Evolutionary conservation across 2,888 invertebrate species (phyloP).

Genomic region (Sthenelais limicola): DNA sequence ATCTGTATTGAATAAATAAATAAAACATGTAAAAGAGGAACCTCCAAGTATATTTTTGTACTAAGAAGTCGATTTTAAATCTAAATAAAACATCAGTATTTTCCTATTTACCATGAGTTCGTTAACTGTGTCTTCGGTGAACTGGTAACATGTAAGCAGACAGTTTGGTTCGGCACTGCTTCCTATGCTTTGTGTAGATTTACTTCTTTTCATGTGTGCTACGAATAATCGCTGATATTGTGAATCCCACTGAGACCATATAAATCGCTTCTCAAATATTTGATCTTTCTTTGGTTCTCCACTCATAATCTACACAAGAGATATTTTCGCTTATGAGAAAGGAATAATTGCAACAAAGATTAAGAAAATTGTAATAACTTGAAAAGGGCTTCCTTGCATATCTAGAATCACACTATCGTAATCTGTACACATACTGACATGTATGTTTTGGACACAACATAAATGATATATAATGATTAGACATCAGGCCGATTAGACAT

Average conservation of each 20-base stretch:
- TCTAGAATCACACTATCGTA: too few relatives aligned
- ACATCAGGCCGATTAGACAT: not conserved
- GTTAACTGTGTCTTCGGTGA: constrained; percentile 26
- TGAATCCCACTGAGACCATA: constrained; percentile 67
- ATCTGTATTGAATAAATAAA: constrained; percentile 30
- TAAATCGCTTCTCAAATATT: constrained; percentile 59
- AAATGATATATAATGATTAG: not conserved
- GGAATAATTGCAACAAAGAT: too few relatives aligned
- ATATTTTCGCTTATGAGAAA: too few relatives aligned
- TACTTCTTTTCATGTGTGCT: constrained; percentile 52
- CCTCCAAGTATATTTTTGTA: too few relatives aligned
- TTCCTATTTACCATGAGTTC: constrained; percentile 35
- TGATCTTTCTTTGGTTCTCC: constrained; percentile 66
- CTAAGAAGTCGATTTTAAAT: too few relatives aligned
- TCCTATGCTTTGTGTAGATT: not conserved
- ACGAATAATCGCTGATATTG: constrained; percentile 59
- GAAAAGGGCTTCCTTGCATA: not conserved
- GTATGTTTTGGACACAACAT: not conserved
- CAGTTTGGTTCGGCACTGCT: not conserved
- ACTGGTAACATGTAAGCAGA: constrained; percentile 43
- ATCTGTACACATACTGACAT: not conserved
- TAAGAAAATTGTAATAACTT: not conserved
- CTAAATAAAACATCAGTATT: not conserved
- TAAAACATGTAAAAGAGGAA: too few relatives aligned
- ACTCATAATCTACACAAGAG: constrained; percentile 59